Evolutionary conservation across 2,113 vertebrate species (phyloP).

Genomic region (Epinephelus moara): DNA sequence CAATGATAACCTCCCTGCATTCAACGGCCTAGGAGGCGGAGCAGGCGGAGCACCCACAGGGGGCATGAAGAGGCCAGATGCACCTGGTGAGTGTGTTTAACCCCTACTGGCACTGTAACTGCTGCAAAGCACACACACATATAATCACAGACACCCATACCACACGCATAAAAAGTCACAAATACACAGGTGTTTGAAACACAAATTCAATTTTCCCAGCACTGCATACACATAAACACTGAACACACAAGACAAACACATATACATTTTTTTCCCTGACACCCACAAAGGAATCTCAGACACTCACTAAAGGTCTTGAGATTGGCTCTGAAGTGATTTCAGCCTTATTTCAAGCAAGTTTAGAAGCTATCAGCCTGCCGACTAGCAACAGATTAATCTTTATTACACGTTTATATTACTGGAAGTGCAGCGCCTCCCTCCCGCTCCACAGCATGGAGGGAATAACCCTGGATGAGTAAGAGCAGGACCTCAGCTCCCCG

Average conservation of each 20-base stretch:
- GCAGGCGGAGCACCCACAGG: slow-evolving; percentile 80
- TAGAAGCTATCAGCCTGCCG: slow-evolving; percentile 85
- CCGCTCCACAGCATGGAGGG: slow-evolving; percentile 78
- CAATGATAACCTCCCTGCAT: slow-evolving; percentile 93
- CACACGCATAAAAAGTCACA: slow-evolving; percentile 29
- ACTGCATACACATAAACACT: slow-evolving; percentile 42
- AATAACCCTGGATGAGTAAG: slow-evolving; percentile 83
- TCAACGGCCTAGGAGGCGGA: slow-evolving; percentile 94
- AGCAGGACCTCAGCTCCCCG: slow-evolving; percentile 83
- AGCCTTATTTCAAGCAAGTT: slow-evolving; percentile 88
- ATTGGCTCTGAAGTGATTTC: slow-evolving; percentile 87
- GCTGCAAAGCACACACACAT: slow-evolving; percentile 30
- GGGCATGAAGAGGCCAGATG: slow-evolving; percentile 96
- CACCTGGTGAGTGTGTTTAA: slow-evolving; percentile 93
- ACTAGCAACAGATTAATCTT: slow-evolving; percentile 89
- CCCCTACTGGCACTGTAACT: slow-evolving; percentile 28
- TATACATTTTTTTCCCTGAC: slow-evolving; percentile 63
- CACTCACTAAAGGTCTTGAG: slow-evolving; percentile 74
- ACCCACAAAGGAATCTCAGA: slow-evolving; percentile 75
- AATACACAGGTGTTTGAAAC: slow-evolving; percentile 37
- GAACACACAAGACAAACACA: slow-evolving; percentile 61
- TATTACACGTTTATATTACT: slow-evolving; percentile 89
- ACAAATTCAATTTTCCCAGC: slow-evolving; percentile 64
- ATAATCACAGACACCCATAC: slow-evolving; percentile 16
- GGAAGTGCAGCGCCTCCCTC: slow-evolving; percentile 77